Conservation (phyloP, 2,797 vertebrate genomes). For the Capromys pilorides region DNA sequence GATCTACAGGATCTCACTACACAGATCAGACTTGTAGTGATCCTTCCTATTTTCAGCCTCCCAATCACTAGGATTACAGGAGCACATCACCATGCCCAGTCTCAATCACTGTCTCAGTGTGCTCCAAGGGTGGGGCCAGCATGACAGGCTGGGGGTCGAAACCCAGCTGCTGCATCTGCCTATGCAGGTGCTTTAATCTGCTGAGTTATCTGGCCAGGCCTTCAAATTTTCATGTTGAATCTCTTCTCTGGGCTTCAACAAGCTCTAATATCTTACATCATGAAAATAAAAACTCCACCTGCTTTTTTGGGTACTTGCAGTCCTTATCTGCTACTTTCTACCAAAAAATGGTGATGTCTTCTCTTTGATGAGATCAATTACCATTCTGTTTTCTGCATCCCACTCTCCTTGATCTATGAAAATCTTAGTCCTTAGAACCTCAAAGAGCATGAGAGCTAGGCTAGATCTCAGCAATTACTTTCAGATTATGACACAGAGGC, state of each 20-base stretch:
- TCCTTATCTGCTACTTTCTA: slow-evolving; percentile 1
- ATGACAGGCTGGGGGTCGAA: too few relatives aligned
- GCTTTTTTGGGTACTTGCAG: neutral
- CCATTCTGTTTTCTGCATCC: neutral
- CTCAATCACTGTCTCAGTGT: too few relatives aligned
- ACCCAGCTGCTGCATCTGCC: too few relatives aligned
- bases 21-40: too few relatives aligned
- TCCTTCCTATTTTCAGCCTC: too few relatives aligned
- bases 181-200: too few relatives aligned
- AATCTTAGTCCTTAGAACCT: neutral
- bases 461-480: neutral
- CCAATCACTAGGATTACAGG: too few relatives aligned
- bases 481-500: neutral
- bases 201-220: too few relatives aligned
- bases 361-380: slow-evolving; percentile 39
- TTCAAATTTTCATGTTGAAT: slow-evolving; percentile 30
- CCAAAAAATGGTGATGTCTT: neutral
- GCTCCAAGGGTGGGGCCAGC: too few relatives aligned
- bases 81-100: too few relatives aligned
- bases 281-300: slow-evolving; percentile 45
- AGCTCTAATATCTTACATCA: neutral
- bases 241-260: slow-evolving; percentile 16
- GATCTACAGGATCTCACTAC: too few relatives aligned
- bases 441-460: neutral
- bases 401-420: neutral